Conservation (phyloP, 2,888 invertebrate genomes). For the Coleophora deauratella region DNA sequence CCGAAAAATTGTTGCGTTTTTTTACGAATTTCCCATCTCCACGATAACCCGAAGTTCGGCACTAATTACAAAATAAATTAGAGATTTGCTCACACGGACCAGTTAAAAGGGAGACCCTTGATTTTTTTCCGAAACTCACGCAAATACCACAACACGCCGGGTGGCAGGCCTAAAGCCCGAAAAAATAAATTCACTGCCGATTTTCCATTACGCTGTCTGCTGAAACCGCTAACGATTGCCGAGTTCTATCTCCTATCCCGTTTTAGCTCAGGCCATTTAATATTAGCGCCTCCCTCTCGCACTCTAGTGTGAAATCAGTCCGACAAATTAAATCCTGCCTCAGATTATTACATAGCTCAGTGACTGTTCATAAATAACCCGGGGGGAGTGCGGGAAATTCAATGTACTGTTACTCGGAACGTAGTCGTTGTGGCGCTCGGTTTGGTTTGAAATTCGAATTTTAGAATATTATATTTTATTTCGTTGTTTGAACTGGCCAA, state of each 20-base stretch:
- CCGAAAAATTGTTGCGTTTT: too few relatives aligned
- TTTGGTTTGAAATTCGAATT: too few relatives aligned
- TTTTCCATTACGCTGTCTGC: constrained; percentile 49
- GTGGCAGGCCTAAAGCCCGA: constrained; percentile 7
- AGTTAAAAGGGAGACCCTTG: constrained; percentile 17
- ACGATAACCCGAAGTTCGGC: not conserved
- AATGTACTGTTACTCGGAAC: not conserved
- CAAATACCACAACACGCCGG: constrained; percentile 29
- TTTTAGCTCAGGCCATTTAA: constrained; percentile 18
- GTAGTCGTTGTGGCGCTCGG: not conserved
- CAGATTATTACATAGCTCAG: constrained; percentile 83
- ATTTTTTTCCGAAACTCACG: constrained; percentile 30
- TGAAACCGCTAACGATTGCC: constrained; percentile 56
- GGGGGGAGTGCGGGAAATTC: constrained; percentile 26
- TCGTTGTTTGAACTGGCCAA: not conserved
- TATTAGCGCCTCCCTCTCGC: constrained; percentile 28
- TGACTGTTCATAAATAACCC: constrained; percentile 80
- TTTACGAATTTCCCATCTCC: too few relatives aligned
- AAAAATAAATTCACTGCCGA: constrained; percentile 31
- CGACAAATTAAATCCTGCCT: constrained; percentile 82
- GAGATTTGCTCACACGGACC: constrained; percentile 6
- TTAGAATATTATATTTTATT: not conserved
- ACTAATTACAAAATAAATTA: constrained; percentile 13
- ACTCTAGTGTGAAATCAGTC: constrained; percentile 79
- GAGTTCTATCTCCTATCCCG: constrained; percentile 19